Conservation (phyloP, 2,113 vertebrate genomes). For the Carollia perspicillata region DNA sequence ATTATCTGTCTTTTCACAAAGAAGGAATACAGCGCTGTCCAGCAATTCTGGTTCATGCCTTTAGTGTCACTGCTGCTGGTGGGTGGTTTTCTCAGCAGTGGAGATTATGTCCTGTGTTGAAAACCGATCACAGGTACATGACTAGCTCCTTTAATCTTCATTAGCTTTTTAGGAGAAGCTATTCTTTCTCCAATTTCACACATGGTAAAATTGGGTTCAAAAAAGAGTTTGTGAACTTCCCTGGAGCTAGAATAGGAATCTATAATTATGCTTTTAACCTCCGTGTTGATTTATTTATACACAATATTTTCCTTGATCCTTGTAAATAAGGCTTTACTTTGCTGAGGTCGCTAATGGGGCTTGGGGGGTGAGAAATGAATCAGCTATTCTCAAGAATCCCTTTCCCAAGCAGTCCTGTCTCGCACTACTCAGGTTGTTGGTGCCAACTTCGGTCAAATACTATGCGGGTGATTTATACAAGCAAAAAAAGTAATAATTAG, state of each 20-base stretch:
- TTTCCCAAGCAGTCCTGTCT: not conserved
- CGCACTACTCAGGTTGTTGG: not conserved
- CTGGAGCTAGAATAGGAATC: not conserved
- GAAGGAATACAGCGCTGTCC: not conserved
- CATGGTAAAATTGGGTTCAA: not conserved
- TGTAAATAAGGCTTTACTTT: not conserved
- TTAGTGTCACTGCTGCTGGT: not conserved
- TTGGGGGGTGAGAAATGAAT: not conserved
- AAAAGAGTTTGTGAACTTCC: not conserved
- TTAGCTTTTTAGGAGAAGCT: not conserved
- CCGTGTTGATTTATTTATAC: not conserved
- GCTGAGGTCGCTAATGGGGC: not conserved
- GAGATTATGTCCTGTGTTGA: not conserved
- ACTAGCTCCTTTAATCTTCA: not conserved
- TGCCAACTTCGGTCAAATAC: not conserved
- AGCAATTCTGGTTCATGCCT: not conserved
- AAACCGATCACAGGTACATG: not conserved
- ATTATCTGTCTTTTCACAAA: not conserved
- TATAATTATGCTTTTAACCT: not conserved
- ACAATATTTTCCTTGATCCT: not conserved
- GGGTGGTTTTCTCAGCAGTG: not conserved
- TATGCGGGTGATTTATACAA: not conserved
- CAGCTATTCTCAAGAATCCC: not conserved
- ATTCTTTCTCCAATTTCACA: not conserved
- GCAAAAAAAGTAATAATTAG: not conserved